Evolutionary conservation across 2,888 invertebrate genomes (phyloP), one percentile per base, ranked within the genome.

Genomic region (Hydroisotoma schaefferi): DNA sequence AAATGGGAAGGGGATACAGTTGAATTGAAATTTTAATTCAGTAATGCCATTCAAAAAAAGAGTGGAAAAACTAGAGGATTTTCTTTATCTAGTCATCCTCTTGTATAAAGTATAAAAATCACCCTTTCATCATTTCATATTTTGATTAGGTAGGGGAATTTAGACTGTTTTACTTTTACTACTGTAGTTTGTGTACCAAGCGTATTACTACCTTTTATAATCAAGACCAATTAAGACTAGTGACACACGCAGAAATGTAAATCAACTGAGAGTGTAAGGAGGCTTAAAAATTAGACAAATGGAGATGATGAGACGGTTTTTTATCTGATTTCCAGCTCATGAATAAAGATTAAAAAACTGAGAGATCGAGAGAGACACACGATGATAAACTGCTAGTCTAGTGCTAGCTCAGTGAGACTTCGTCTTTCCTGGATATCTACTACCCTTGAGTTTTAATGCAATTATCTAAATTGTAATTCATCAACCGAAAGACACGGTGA

Each of bases 381-480:
- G 40, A 53, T 43, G 53, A 53, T 53, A 43, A 53, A 23, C 38
- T 27, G 53, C 49, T 28, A 18, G 29, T 28, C 33, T 10, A 15
- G 33, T 10, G 15, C 46, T 46, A 25, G 22, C 23, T 46, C 12
- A 6, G 18, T 46, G 46, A 22, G 22, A 23, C 20, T 22, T 23
- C 8, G 25, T 25, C 22, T 23, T 43, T 53, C 53, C 4, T 3
- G 20, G 18, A 29, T 22, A 29, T 52, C 23, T 49, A 27, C 22
- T 18, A 23, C 25, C 46, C 46, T 46, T 20, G 25, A 3, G 18
- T 53, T 38, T 53, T 53, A 53, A 53, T 53, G 40, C 58, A 69
- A 69, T 69, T 69, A 62, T 69, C 65, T 58, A 69, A 65, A 69
- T 69, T 67, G 57, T 33, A 58, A 44, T 37, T 63, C 63, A 59